Conservation (phyloP, 1,140 invertebrate genomes). For the Sitobion miscanthi region DNA sequence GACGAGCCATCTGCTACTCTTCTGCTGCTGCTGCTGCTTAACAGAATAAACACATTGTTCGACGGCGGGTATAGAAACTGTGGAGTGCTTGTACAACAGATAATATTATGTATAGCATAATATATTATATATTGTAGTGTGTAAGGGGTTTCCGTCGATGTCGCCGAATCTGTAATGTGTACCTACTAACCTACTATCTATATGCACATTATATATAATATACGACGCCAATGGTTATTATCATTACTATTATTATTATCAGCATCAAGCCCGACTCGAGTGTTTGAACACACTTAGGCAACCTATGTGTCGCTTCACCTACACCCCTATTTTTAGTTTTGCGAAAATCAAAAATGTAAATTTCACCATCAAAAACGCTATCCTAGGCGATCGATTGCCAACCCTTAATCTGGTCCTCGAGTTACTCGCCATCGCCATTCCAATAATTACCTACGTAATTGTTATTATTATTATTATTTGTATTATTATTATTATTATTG, state of each 20-base stretch:
- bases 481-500: background rate
- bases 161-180: background rate
- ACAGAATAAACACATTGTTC: conserved; percentile 15
- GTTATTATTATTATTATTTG: too few relatives aligned
- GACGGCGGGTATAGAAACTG: background rate
- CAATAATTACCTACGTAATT: too few relatives aligned
- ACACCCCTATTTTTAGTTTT: background rate
- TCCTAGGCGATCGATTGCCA: too few relatives aligned
- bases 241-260: background rate
- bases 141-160: background rate
- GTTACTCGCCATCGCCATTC: background rate
- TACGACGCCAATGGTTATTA: background rate
- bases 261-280: background rate
- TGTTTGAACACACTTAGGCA: background rate
- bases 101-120: background rate
- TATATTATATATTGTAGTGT: background rate
- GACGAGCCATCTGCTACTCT: background rate
- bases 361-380: background rate
- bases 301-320: background rate
- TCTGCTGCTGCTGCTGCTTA: background rate
- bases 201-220: background rate
- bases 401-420: too few relatives aligned
- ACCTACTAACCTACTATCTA: background rate
- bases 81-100: background rate
- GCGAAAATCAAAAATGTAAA: too few relatives aligned